A percentile compares a stretch with the other conserved stretches of the same genome.
Evolutionary conservation across 2,888 invertebrate genomes (phyloP).

Genomic region (Carterocephalus palaemon): DNA sequence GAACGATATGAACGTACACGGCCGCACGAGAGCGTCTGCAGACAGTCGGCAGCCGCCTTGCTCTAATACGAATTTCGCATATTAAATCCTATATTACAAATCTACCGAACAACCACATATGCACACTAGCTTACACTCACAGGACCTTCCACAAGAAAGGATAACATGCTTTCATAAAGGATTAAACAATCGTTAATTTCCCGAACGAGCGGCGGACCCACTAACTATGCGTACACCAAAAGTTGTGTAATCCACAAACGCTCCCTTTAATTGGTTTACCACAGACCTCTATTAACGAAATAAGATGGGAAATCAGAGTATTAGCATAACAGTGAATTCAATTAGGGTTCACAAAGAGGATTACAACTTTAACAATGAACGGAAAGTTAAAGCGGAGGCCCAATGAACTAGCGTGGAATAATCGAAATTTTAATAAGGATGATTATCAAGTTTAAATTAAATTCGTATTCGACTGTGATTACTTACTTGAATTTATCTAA

Average conservation of each 20-base stretch:
- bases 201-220: slow-evolving; percentile 50
- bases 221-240: slow-evolving; percentile 65
- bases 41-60: slow-evolving; percentile 34
- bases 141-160: slow-evolving; percentile 24
- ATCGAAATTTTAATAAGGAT: slow-evolving; percentile 71
- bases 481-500: slow-evolving; percentile 8
- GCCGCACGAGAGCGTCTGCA: slow-evolving; percentile 34
- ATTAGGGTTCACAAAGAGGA: slow-evolving; percentile 78
- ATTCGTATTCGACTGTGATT: slow-evolving; percentile 44
- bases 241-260: slow-evolving; percentile 74
- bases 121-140: slow-evolving; percentile 25
- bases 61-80: slow-evolving; percentile 34
- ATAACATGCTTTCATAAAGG: slow-evolving; percentile 18
- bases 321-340: slow-evolving; percentile 79
- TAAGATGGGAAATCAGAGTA: slow-evolving; percentile 79
- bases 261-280: slow-evolving; percentile 77
- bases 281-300: slow-evolving; percentile 78
- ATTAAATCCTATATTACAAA: slow-evolving; percentile 43
- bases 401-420: slow-evolving; percentile 71
- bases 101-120: slow-evolving; percentile 24
- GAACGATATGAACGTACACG: slow-evolving; percentile 57
- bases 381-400: slow-evolving; percentile 69
- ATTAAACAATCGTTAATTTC: slow-evolving; percentile 50
- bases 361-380: slow-evolving; percentile 78
- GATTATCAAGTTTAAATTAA: slow-evolving; percentile 62